These are phyloP conservation scores for Fabriciana adippe DNA, from an alignment of 2,888 invertebrate species.

Conservation along the genomic window DNA sequence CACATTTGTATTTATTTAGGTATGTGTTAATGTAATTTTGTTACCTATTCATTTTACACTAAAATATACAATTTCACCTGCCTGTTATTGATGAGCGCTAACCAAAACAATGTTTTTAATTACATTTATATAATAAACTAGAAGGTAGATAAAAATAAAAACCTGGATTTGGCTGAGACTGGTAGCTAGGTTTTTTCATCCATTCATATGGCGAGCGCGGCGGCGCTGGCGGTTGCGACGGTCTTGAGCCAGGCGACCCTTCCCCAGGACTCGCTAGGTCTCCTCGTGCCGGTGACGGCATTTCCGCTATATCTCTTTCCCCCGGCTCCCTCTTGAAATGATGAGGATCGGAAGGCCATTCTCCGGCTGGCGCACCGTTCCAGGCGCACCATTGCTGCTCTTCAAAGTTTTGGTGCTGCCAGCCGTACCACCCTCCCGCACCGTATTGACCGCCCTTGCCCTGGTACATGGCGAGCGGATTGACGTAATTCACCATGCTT, in stretches of 20 bases:
- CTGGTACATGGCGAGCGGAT: slow-evolving; percentile 86
- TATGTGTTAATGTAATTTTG: too few species aligned
- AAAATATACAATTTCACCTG: background rate
- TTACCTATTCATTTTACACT: too few species aligned
- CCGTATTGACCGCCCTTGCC: slow-evolving; percentile 83
- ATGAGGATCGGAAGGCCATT: slow-evolving; percentile 76
- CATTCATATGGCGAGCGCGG: slow-evolving; percentile 93
- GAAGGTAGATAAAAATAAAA: slow-evolving; percentile 54
- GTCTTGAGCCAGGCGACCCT: slow-evolving; percentile 76
- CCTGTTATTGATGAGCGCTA: background rate
- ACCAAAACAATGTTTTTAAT: slow-evolving; percentile 1
- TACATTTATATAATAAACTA: slow-evolving; percentile 16
- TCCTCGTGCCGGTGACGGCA: slow-evolving; percentile 76
- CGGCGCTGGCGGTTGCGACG: slow-evolving; percentile 84
- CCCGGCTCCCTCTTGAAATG: slow-evolving; percentile 74
- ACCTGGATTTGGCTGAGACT: slow-evolving; percentile 93
- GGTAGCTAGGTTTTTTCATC: slow-evolving; percentile 95
- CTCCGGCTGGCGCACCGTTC: slow-evolving; percentile 76
- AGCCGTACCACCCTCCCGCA: slow-evolving; percentile 75
- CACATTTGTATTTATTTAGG: too few species aligned
- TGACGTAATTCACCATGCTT: slow-evolving; percentile 89
- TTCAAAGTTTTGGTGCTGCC: slow-evolving; percentile 80
- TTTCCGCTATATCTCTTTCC: slow-evolving; percentile 69
- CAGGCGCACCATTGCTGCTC: slow-evolving; percentile 83
- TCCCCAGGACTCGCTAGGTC: slow-evolving; percentile 82